Evolutionary conservation across 2,888 invertebrate species (phyloP).

Genomic region (Clanis bilineata): DNA sequence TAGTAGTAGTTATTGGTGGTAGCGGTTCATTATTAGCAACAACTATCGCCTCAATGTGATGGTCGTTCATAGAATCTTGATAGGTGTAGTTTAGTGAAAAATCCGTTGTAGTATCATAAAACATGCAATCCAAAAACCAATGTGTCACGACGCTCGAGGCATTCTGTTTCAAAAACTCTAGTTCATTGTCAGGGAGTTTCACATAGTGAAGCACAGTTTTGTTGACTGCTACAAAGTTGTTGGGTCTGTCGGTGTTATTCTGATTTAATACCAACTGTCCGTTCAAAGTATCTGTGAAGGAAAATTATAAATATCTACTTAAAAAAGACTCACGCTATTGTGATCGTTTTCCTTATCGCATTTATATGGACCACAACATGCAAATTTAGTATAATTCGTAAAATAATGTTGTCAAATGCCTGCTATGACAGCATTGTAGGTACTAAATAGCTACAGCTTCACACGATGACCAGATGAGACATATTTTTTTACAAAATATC

Average conservation of each 20-base stretch:
- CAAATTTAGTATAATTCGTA: too few relatives aligned
- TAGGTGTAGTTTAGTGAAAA: conserved; percentile 85
- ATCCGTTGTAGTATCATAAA: conserved; percentile 84
- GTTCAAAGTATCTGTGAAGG: conserved; percentile 83
- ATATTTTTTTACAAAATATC: too few relatives aligned
- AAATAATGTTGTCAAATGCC: too few relatives aligned
- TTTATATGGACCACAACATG: too few relatives aligned
- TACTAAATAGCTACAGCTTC: too few relatives aligned
- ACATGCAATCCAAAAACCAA: conserved; percentile 91
- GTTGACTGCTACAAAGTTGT: conserved; percentile 85
- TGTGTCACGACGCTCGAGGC: conserved; percentile 82
- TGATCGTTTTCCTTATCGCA: neutral
- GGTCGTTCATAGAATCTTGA: conserved; percentile 80
- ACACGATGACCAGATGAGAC: too few relatives aligned
- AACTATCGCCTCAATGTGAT: conserved; percentile 86
- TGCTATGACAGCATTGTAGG: too few relatives aligned
- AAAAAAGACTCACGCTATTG: neutral
- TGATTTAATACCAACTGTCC: conserved; percentile 86
- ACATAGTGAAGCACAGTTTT: conserved; percentile 82
- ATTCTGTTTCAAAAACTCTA: conserved; percentile 77
- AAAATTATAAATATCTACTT: conserved; percentile 15
- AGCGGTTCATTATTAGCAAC: conserved; percentile 86
- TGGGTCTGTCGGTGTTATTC: conserved; percentile 77
- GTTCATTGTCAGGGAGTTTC: conserved; percentile 82
- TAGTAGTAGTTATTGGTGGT: conserved; percentile 74